Evolutionary conservation across 2,113 vertebrate genomes (phyloP), one percentile per base, ranked within the genome.

Genomic region (Cryptomyrus ogoouensis): DNA sequence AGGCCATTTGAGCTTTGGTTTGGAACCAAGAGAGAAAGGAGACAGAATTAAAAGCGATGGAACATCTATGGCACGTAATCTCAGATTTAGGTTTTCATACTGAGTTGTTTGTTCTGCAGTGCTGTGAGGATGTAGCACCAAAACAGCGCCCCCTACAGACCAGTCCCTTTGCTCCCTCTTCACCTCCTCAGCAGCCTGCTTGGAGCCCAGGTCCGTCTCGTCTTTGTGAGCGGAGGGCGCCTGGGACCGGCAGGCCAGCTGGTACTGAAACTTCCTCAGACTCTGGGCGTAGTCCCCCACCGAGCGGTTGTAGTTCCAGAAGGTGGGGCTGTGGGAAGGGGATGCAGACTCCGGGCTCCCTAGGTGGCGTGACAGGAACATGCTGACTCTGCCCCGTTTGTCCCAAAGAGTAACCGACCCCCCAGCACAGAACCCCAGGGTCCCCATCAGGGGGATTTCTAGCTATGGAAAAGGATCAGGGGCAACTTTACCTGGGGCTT

Each of bases 121-220:
- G 21, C 19, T 9, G 56, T 8, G 56, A 70, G 10, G 8, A 31
- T 70, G 24, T 31, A 17, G 35, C 27, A 42, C 12, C 9, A 46
- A 9, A 66, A 44, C 42, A 88, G 31, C 35, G 0, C 8, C 17
- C 87, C 31, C 50, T 39, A 19, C 21, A 62, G 35, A 2, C 42
- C 56, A 13, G n/a, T n/a, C 42, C 8, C 83, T 15, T 24, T 46
- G 35, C 83, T 21, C 42, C 53, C 80, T 83, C 35, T 91, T 87
- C 92, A 98, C 98, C 96, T 99, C 98, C 91, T 99, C 98, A 6
- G 98, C 98, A 83, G 98, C 98, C 89, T 99, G 98, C 93, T 98
- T 98, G 24, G 98, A 99, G 66, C 97, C 97, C 90, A 98, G 95
- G 90, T 99, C 98, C 0, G 97, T 97, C 90, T 99, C 98, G 2